These are phyloP conservation scores for zebrafish (Danio rerio) DNA, from an alignment of 2,113 vertebrate species.

Conservation along the genomic window GRCz12tu NC_133180.1:16239001-16239500, in stretches of 20 bases:
- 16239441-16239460: neutral
- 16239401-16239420: neutral
- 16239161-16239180: constrained; percentile 99
- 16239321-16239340: neutral
- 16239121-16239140: constrained; percentile 89
- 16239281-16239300: neutral
- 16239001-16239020: too few species aligned
- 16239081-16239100: neutral
- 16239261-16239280: neutral
- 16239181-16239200: constrained; percentile 94
- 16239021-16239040: too few species aligned
- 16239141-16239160: constrained; percentile 96
- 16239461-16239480: neutral
- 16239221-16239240: neutral
- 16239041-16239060: too few species aligned
- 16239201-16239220: constrained; percentile 52
- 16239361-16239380: neutral
- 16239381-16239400: neutral
- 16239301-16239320: neutral
- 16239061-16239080: too few species aligned
- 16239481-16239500: neutral
- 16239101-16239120: neutral
- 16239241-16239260: constrained; percentile 1
- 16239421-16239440: constrained; percentile 6
- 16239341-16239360: neutral